phyloP scores from a whole-genome alignment of 2,888 invertebrate species.

The Lypha dubia region DNA sequence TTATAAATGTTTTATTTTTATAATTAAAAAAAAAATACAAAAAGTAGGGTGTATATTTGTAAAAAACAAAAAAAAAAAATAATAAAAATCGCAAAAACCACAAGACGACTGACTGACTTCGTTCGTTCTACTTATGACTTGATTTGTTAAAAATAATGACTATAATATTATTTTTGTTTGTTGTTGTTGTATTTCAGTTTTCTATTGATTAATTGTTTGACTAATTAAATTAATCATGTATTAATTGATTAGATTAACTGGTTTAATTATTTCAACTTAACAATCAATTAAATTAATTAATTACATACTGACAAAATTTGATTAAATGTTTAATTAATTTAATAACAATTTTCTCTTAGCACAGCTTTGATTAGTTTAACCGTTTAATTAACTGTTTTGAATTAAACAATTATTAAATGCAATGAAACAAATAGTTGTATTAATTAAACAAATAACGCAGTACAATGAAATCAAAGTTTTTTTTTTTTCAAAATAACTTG shows the following conservation, averaged over 20 bases:
- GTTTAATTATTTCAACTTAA: background rate
- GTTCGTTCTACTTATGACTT: conserved; percentile 68
- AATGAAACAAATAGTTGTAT: too few relatives aligned
- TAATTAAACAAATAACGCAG: too few relatives aligned
- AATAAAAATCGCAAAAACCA: conserved; percentile 27
- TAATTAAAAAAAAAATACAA: conserved; percentile 24
- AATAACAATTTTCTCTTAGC: too few relatives aligned
- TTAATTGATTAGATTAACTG: background rate
- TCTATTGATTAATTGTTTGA: conserved; percentile 4
- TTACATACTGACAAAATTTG: background rate
- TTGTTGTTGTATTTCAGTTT: conserved; percentile 36
- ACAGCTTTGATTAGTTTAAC: too few relatives aligned
- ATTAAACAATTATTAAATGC: too few relatives aligned
- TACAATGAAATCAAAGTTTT: too few relatives aligned
- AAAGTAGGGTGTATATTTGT: conserved; percentile 26
- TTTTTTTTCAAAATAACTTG: too few relatives aligned
- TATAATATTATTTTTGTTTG: conserved; percentile 56
- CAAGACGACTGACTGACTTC: conserved; percentile 68
- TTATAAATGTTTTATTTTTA: background rate
- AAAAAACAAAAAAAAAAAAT: conserved; percentile 34
- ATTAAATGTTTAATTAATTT: background rate
- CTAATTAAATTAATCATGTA: background rate
- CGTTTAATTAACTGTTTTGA: too few relatives aligned
- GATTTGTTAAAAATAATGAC: conserved; percentile 67
- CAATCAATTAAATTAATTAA: background rate